Evolutionary conservation across 2,113 vertebrate species (phyloP).

Genomic region (Anas platyrhynchos): DNA sequence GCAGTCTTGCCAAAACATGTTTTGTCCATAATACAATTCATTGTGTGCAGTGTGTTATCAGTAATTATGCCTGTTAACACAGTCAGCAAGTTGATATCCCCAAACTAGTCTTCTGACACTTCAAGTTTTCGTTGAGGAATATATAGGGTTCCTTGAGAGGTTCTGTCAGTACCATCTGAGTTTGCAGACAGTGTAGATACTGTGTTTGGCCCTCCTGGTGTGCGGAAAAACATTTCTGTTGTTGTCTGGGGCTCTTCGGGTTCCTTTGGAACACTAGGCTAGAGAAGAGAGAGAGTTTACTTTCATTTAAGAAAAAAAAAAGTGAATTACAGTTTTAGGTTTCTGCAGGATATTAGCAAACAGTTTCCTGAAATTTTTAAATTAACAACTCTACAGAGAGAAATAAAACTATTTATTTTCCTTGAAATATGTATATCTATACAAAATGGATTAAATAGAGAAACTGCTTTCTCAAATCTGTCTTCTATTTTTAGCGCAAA

Average conservation of each 20-base stretch:
- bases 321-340: background rate
- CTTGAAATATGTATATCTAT: background rate
- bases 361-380: background rate
- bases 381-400: background rate
- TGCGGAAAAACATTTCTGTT: constrained; percentile 88
- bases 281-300: background rate
- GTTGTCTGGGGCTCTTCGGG: constrained; percentile 78
- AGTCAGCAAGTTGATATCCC: background rate
- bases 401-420: background rate
- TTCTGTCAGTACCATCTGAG: constrained; percentile 50
- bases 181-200: constrained; percentile 60
- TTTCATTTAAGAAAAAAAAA: background rate
- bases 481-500: background rate
- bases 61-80: background rate
- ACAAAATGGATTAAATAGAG: background rate
- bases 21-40: background rate
- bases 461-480: background rate
- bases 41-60: background rate
- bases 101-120: constrained; percentile 81
- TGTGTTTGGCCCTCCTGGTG: constrained; percentile 78
- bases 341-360: background rate
- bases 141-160: constrained; percentile 72
- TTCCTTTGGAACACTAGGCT: constrained; percentile 82
- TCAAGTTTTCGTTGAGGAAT: constrained; percentile 91
- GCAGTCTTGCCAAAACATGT: constrained; percentile 17